Base-by-base conservation (phyloP, 2,797 vertebrate genomes). In the Danio tinwini region DNA sequence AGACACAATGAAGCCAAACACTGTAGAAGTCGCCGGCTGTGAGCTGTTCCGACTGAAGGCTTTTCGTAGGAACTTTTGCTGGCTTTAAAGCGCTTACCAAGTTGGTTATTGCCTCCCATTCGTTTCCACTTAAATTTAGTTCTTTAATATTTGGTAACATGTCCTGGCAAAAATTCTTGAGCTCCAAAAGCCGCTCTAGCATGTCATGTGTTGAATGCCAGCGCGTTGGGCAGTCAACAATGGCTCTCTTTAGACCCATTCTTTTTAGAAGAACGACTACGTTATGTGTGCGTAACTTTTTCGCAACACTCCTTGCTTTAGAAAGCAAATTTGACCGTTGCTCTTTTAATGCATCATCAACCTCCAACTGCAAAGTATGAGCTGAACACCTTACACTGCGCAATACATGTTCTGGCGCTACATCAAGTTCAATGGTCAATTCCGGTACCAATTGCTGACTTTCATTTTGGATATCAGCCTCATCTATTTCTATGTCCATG, bases 11-110 rank as follows among this genome's bases (percentile, higher is more conserved):
- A 10, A 83, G 81, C 71, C 81, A 80, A 19, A 63, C 56, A 11
- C 79, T 58, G 19, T 83, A 80, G 42, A 80, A 83, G 19, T 80
- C 77, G 17, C 65, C 82, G 11, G 72, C 71, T 29, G 82, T 83
- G 14, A 80, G 72, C 64, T 83, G 64, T n/a, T 83, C 82, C 3
- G 72, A 76, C 49, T 71, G 77, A 44, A 83, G 14, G 39, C 72
- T 72, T 78, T 81, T 74, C 4, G 47, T 68, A 5, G 79, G 37
- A 11, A 78, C 74, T 81, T 78, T 74, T 13, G 40, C 64, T 5
- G 68, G 74, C 77, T 77, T 72, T 9, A 77, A 17, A 6, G 67
- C 29, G n/a, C 21, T 12, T 12, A 73, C 80, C 8, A 77, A 13
- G 17, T 49, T 78, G 11, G 63, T 21, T 37, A 78, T 61, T 1